phyloP scores from a whole-genome alignment of 2,888 invertebrate species.

The Drosophila prolongata region DNA sequence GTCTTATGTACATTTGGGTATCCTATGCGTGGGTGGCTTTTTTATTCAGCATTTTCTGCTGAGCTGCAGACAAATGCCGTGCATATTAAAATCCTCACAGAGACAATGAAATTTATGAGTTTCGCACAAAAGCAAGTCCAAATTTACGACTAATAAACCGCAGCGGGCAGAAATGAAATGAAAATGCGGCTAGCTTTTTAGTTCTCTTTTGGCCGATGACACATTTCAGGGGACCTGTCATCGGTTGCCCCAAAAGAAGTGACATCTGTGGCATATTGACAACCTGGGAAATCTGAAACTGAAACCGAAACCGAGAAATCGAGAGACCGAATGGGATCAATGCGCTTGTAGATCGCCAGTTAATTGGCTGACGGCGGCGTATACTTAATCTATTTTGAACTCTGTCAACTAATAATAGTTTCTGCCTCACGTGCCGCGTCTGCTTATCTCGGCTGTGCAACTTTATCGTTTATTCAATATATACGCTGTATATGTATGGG shows the following conservation, averaged over 20 bases:
- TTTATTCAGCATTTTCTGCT: constrained; percentile 19
- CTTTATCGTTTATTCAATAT: constrained; percentile 32
- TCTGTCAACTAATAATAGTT: constrained; percentile 51
- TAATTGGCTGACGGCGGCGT: constrained; percentile 66
- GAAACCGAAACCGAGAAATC: constrained; percentile 1
- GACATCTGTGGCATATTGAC: constrained; percentile 35
- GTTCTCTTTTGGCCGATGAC: constrained; percentile 27
- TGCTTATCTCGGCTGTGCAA: constrained; percentile 34
- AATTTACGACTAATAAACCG: constrained; percentile 46
- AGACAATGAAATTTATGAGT: constrained; percentile 37
- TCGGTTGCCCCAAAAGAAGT: not conserved
- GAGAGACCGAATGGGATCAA: constrained; percentile 2
- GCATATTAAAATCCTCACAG: constrained; percentile 33
- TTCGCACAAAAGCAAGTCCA: constrained; percentile 33
- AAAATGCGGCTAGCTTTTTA: constrained; percentile 28
- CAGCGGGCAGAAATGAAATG: constrained; percentile 33
- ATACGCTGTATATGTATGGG: constrained; percentile 10
- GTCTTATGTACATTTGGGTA: not conserved
- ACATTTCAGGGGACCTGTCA: constrained; percentile 34
- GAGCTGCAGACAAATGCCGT: constrained; percentile 34
- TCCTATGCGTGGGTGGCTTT: constrained; percentile 33
- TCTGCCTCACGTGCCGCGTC: constrained; percentile 57
- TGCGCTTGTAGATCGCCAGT: constrained; percentile 27
- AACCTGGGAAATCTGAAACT: constrained; percentile 15
- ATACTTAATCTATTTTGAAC: constrained; percentile 54